Conservation (phyloP, 2,797 vertebrate species). For the Pygocentrus nattereri region DNA sequence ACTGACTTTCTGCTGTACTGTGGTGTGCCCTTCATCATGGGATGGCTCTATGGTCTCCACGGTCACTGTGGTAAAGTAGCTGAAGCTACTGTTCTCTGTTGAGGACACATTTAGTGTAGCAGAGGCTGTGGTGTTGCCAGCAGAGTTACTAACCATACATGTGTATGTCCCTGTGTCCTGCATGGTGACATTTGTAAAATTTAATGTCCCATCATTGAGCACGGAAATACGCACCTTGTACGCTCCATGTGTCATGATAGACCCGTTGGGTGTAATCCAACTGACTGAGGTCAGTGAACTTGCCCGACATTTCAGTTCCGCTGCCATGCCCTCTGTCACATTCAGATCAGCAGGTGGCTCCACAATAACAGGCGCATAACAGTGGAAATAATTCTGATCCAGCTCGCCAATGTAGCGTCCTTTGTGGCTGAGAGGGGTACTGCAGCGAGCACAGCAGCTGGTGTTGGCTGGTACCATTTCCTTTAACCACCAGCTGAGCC, state of each 20-base stretch:
- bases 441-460: slow-evolving; percentile 96
- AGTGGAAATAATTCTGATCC: slow-evolving; percentile 98
- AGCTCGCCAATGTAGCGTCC: slow-evolving; percentile 98
- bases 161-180: slow-evolving; percentile 98
- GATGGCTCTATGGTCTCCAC: slow-evolving; percentile 97
- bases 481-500: slow-evolving; percentile 99
- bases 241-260: slow-evolving; percentile 97
- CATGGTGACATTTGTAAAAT: slow-evolving; percentile 98
- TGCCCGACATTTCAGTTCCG: slow-evolving; percentile 95
- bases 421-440: slow-evolving; percentile 91
- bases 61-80: slow-evolving; percentile 98
- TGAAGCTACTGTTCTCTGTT: slow-evolving; percentile 92
- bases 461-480: slow-evolving; percentile 99
- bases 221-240: slow-evolving; percentile 98
- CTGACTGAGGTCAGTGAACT: slow-evolving; percentile 96
- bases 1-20: slow-evolving; percentile 87
- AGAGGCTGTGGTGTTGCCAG: slow-evolving; percentile 97
- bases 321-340: slow-evolving; percentile 97
- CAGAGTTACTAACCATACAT: slow-evolving; percentile 99
- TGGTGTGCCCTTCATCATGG: slow-evolving; percentile 92
- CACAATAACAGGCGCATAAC: slow-evolving; percentile 98
- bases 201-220: slow-evolving; percentile 96
- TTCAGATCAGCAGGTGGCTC: slow-evolving; percentile 97
- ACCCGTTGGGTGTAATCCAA: slow-evolving; percentile 99
- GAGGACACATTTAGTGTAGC: slow-evolving; percentile 97